phyloP scores from a whole-genome alignment of 2,888 invertebrate species.

The Diachrysia chrysitis region DNA sequence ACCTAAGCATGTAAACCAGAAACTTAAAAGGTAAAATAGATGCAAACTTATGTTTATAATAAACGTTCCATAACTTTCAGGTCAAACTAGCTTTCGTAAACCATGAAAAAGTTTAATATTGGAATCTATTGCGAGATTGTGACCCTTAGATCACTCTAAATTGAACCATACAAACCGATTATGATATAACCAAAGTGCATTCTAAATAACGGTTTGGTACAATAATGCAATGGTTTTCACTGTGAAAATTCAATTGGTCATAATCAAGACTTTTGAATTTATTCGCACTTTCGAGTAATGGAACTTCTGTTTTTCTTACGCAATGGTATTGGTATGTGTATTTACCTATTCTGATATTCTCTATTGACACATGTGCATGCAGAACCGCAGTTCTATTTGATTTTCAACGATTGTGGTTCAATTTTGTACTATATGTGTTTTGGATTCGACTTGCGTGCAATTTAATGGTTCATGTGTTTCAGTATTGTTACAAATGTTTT shows the following conservation, averaged over 20 bases:
- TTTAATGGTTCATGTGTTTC: constrained; percentile 33
- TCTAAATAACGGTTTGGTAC: no score
- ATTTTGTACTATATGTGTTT: constrained; percentile 20
- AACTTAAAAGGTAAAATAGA: background rate
- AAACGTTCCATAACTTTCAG: no score
- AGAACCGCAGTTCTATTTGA: constrained; percentile 35
- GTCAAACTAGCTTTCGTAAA: background rate
- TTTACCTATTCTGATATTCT: constrained; percentile 15
- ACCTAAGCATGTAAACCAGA: background rate
- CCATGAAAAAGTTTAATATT: background rate
- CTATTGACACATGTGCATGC: constrained; percentile 42
- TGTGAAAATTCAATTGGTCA: background rate
- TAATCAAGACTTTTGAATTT: background rate
- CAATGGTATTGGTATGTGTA: background rate
- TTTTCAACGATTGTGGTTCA: constrained; percentile 30
- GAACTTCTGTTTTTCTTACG: background rate
- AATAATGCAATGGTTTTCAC: background rate
- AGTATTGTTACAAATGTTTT: constrained; percentile 25
- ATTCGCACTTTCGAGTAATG: background rate
- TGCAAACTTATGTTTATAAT: background rate
- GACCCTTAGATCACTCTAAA: no score
- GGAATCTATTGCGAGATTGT: no score
- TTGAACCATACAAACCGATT: no score
- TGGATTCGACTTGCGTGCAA: constrained; percentile 14
- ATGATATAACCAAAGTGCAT: no score